phyloP scores from a whole-genome alignment of 2,888 invertebrate species.

The Eumacrocentrus americanus region DNA sequence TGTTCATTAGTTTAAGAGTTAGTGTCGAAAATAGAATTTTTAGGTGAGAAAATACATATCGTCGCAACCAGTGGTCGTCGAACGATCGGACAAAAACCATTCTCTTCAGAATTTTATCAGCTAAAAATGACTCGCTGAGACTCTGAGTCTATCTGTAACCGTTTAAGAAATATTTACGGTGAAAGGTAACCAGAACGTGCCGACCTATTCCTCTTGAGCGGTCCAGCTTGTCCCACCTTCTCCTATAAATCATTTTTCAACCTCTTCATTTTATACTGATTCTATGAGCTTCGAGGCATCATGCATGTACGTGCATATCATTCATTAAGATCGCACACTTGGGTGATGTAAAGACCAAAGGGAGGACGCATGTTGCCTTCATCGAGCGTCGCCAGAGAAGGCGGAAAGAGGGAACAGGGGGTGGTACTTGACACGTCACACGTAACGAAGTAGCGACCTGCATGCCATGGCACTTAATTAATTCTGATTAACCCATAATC shows the following conservation, averaged over 20 bases:
- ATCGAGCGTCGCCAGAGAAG: constrained; percentile 28
- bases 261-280: not conserved
- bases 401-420: constrained; percentile 40
- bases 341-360: constrained; percentile 27
- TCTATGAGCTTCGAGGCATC: not conserved
- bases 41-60: too few species aligned
- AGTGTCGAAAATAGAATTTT: too few species aligned
- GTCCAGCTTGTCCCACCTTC: too few species aligned
- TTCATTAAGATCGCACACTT: constrained; percentile 54
- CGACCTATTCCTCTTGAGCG: too few species aligned
- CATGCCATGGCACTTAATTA: constrained; percentile 60
- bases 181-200: too few species aligned
- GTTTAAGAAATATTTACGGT: too few species aligned
- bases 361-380: constrained; percentile 12
- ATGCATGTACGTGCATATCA: constrained; percentile 56
- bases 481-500: constrained; percentile 62
- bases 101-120: too few species aligned
- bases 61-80: too few species aligned
- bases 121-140: too few species aligned
- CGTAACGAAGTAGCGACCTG: constrained; percentile 61
- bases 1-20: too few species aligned
- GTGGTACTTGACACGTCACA: constrained; percentile 59
- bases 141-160: too few species aligned
- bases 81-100: too few species aligned
- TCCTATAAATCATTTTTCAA: not conserved